Percentiles rank a stretch among this genome's conserved stretches.
Conservation (phyloP, 2,888 invertebrate genomes). For the Chelonus formosanus region DNA sequence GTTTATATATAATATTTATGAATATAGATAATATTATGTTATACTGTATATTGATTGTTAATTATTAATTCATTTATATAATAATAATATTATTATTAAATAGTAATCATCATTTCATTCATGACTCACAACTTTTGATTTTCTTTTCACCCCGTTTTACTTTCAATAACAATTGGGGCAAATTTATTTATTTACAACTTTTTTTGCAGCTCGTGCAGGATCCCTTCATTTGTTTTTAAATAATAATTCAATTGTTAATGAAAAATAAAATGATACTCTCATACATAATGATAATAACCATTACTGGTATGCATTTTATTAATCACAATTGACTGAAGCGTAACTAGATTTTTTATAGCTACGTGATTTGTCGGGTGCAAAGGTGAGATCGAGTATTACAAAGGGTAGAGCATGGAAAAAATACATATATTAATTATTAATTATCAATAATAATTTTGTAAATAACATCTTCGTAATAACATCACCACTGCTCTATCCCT, state of each 20-base stretch:
- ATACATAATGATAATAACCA: not conserved
- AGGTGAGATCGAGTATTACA: slow-evolving; percentile 2
- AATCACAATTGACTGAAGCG: slow-evolving; percentile 30
- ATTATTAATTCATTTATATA: not conserved
- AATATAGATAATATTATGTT: slow-evolving; percentile 7
- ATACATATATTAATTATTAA: too few relatives aligned
- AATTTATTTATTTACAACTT: slow-evolving; percentile 20
- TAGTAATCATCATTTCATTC: too few relatives aligned
- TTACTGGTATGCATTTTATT: slow-evolving; percentile 8
- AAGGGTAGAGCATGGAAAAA: not conserved
- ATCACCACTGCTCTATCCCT: too few relatives aligned
- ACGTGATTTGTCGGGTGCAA: slow-evolving; percentile 31
- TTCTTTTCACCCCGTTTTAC: slow-evolving; percentile 18
- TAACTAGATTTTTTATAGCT: slow-evolving; percentile 18
- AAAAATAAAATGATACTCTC: slow-evolving; percentile 2
- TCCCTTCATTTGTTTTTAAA: slow-evolving; percentile 4
- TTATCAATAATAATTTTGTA: too few relatives aligned
- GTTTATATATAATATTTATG: slow-evolving; percentile 10
- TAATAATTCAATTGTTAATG: not conserved
- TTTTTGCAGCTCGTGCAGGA: slow-evolving; percentile 20
- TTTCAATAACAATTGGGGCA: slow-evolving; percentile 20
- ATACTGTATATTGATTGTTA: slow-evolving; percentile 19
- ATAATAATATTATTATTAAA: too few relatives aligned
- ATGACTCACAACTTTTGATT: slow-evolving; percentile 2
- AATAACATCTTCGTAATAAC: too few relatives aligned